phyloP scores from a whole-genome alignment of 2,113 vertebrate species.

The Bambusicola thoracicus region DNA sequence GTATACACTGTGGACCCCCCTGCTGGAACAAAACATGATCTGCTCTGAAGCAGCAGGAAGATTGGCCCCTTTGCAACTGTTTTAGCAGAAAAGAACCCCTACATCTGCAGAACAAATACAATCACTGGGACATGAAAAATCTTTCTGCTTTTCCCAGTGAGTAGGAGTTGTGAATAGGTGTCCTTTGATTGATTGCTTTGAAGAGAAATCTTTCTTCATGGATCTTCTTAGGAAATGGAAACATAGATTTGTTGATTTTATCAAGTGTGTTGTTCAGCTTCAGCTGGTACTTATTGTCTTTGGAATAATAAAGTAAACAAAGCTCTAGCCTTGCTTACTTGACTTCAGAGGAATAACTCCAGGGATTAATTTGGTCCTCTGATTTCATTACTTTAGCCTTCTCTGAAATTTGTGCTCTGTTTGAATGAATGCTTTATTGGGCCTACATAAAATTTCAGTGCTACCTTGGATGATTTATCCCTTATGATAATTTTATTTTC shows the following conservation, averaged over 20 bases:
- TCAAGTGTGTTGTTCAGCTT: neutral
- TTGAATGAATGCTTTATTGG: neutral
- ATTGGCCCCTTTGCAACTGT: neutral
- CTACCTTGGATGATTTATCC: neutral
- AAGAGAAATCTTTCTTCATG: neutral
- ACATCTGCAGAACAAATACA: neutral
- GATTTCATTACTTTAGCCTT: neutral
- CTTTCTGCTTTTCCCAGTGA: neutral
- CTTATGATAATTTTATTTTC: slow-evolving; percentile 23
- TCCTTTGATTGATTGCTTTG: neutral
- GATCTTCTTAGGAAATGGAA: neutral
- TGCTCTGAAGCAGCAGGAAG: neutral
- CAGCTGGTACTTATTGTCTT: neutral
- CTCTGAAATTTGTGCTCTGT: neutral
- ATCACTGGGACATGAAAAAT: neutral
- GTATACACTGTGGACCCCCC: neutral
- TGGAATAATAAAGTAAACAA: neutral
- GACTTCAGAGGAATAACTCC: neutral
- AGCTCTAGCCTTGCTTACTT: neutral
- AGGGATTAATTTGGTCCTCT: neutral
- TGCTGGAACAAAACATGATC: accelerated
- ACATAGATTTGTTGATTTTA: neutral
- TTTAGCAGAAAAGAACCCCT: accelerated
- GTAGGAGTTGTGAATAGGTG: neutral
- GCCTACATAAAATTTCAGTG: neutral